Percentiles rank a stretch among this genome's conserved stretches.
Evolutionary conservation across 2,888 invertebrate species (phyloP).

Genomic region (Brachypalpus laphriformis): DNA sequence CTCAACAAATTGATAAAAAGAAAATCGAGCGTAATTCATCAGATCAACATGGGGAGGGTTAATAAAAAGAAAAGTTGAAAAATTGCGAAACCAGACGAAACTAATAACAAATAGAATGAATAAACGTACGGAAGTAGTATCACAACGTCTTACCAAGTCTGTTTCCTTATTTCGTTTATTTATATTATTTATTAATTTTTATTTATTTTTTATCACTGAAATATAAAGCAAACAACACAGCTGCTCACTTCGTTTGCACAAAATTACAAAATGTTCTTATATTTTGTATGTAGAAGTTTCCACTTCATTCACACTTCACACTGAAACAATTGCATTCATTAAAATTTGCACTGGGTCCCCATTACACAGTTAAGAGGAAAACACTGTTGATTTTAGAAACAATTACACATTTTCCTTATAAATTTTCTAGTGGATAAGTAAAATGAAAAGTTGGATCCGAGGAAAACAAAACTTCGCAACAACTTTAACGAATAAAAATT

Average conservation of each 20-base stretch:
- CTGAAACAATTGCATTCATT: not conserved
- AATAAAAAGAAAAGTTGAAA: not conserved
- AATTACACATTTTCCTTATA: too few species aligned
- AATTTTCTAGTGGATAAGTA: too few species aligned
- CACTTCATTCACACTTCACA: too few species aligned
- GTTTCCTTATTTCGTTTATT: not conserved
- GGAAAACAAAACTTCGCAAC: too few species aligned
- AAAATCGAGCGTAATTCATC: not conserved
- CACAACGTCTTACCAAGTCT: conserved; percentile 21
- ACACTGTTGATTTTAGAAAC: too few species aligned
- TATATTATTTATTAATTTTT: not conserved
- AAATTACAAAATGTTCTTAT: not conserved
- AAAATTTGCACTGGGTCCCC: not conserved
- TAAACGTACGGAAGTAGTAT: not conserved
- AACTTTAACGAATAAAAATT: too few species aligned
- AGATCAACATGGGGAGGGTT: not conserved
- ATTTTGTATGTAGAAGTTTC: not conserved
- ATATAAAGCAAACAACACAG: not conserved
- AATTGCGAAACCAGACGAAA: not conserved
- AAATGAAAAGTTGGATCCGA: too few species aligned
- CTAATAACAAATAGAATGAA: not conserved
- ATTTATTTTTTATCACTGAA: conserved; percentile 1
- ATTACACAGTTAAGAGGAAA: not conserved
- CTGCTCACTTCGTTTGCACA: not conserved
- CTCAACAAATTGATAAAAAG: not conserved